Base-by-base conservation (phyloP, 2,888 invertebrate species). In the Cacoxenus indagator region DNA sequence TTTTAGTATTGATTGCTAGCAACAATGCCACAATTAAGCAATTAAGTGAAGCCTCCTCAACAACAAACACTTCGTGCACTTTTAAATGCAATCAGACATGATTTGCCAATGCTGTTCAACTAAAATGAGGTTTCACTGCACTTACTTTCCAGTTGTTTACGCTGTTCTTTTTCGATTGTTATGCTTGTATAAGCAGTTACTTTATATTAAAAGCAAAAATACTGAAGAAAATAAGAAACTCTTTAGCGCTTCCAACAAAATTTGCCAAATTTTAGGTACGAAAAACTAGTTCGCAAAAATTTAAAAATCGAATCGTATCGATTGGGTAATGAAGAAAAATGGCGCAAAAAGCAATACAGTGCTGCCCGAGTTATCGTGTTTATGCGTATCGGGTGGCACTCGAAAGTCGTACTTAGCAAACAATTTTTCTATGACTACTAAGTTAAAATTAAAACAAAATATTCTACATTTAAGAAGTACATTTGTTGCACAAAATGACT, bases 191-290 rank as follows among this genome's bases (percentile, higher is more conserved):
- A 5, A 37, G 37, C 37, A 37, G 14, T 37, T 37, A 9, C 4
- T 6, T 6, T 31, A 14, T 37, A 37, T 37, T 14, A n/a, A 14
- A 14, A 48, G 17, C 11, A 48, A 43, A 48, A 57, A 57, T 17
- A 61, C 31, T 11, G 6, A 31, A 31, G 61, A 11, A 61, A 37
- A 22, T 24, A 65, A 54, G 82, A 77, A 78, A 82, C 76, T 83
- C 78, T 84, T 86, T 84, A 86, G 87, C 87, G 87, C 87, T 87
- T 87, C 87, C 87, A 87, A 78, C 80, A 80, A 81, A 82, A 85
- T 86, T 87, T 85, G 87, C 87, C 87, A 87, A 87, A 87, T 87
- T 86, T 81, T 84, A 80, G 78, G 72, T 73, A 73, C 67, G 69
- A 73, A 70, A 67, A 70, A 62, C 66, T 55, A 69, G 64, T 59